A percentile compares a stretch with the other conserved stretches of the same genome.
Evolutionary conservation across 2,888 invertebrate genomes (phyloP).

Genomic region (Sminthurides aquaticus): DNA sequence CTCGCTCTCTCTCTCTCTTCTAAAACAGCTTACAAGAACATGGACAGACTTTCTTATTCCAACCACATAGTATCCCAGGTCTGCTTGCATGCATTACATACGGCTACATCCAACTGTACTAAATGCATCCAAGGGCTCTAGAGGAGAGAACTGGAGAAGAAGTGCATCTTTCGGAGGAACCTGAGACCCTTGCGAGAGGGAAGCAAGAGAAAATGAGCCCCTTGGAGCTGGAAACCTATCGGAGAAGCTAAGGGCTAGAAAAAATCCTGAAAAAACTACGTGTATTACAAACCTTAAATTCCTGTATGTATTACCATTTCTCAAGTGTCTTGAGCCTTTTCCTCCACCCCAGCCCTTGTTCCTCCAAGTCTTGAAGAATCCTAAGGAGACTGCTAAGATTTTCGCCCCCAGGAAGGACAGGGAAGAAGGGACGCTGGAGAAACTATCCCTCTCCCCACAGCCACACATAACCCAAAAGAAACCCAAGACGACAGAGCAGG

Average conservation of each 20-base stretch:
- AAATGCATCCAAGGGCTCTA: neutral
- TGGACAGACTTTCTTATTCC: no score
- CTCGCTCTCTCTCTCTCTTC: no score
- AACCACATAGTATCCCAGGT: no score
- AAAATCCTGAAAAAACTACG: slow-evolving; percentile 1
- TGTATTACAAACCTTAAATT: slow-evolving; percentile 1
- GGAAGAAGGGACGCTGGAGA: neutral
- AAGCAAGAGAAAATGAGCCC: slow-evolving; percentile 1
- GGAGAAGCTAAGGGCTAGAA: neutral
- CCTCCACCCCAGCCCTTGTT: no score
- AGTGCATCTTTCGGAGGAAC: neutral
- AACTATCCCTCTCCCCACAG: neutral
- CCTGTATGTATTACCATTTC: neutral
- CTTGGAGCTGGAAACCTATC: neutral
- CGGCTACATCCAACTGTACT: no score
- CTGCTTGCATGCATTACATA: no score
- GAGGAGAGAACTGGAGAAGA: no score
- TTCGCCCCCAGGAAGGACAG: neutral
- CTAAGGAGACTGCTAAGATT: neutral
- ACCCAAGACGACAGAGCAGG: neutral
- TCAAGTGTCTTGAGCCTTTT: no score
- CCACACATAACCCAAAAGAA: neutral
- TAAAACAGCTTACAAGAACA: no score
- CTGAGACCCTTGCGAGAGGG: neutral
- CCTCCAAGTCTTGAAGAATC: no score